Conservation (phyloP, 2,113 vertebrate genomes). For the Centropus bengalensis region DNA sequence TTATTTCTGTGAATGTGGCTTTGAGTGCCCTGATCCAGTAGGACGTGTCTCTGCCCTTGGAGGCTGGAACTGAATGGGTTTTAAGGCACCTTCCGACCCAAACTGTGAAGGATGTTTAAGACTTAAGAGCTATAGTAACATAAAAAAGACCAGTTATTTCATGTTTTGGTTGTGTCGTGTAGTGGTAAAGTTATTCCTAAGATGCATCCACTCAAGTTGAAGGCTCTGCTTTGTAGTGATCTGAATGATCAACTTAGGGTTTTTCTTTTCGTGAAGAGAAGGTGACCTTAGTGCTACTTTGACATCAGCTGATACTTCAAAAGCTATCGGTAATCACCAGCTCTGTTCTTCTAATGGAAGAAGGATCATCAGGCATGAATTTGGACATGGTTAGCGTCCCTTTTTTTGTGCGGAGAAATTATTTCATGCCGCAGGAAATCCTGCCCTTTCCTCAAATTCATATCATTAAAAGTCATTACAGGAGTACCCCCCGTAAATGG, state of each 20-base stretch:
- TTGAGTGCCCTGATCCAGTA: no score
- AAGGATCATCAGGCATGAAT: neutral
- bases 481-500: neutral
- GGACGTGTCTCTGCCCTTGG: no score
- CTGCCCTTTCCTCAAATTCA: neutral
- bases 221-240: neutral
- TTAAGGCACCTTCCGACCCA: no score
- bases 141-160: neutral
- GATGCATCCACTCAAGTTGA: neutral
- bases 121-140: neutral
- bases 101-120: neutral
- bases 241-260: neutral
- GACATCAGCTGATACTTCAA: neutral
- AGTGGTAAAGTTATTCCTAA: neutral
- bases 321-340: neutral
- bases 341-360: conserved; percentile 1
- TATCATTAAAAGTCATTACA: conserved; percentile 10
- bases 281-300: neutral
- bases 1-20: neutral
- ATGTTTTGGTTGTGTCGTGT: neutral
- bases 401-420: conserved; percentile 10
- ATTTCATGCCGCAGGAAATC: conserved; percentile 11
- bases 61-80: no score
- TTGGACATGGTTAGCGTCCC: neutral
- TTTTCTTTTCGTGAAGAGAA: neutral